Evolutionary conservation across 2,888 invertebrate species (phyloP).

Genomic region (Tigriopus californicus): DNA sequence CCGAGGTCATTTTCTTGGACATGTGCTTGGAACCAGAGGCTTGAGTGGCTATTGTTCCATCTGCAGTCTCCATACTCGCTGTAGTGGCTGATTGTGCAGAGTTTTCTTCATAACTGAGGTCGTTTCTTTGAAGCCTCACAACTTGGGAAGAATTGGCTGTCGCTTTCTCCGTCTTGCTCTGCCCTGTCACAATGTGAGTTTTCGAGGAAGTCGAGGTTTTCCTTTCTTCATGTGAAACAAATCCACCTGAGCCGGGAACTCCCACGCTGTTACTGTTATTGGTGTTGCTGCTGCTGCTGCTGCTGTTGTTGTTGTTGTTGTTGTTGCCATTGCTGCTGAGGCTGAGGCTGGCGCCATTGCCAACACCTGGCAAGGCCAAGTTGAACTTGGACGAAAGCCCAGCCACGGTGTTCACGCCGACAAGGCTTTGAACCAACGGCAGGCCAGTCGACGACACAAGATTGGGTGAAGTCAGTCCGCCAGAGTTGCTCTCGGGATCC

Average conservation of each 20-base stretch:
- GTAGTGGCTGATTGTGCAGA: constrained; percentile 49
- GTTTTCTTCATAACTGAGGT: constrained; percentile 59
- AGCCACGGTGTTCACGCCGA: background rate
- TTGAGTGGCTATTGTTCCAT: constrained; percentile 1
- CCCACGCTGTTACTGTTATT: constrained; percentile 18
- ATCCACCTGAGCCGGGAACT: too few relatives aligned
- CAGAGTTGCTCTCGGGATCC: background rate
- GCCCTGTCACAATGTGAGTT: constrained; percentile 51
- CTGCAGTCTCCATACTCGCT: constrained; percentile 43
- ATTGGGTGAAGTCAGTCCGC: constrained; percentile 11
- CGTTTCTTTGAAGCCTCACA: constrained; percentile 57
- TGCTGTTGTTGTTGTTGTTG: constrained; percentile 19
- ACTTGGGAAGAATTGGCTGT: constrained; percentile 50
- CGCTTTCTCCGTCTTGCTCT: constrained; percentile 51
- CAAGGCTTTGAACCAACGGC: background rate
- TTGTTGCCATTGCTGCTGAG: background rate
- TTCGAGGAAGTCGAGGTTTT: constrained; percentile 47
- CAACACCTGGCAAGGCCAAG: too few relatives aligned
- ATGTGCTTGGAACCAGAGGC: constrained; percentile 37
- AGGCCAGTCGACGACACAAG: constrained; percentile 7
- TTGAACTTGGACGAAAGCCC: constrained; percentile 9
- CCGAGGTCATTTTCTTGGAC: constrained; percentile 59
- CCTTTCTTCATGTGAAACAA: constrained; percentile 24
- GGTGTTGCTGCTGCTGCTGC: background rate
- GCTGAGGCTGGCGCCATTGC: background rate